These are phyloP conservation scores for Mus spicilegus DNA, from an alignment of 2,113 vertebrate genomes.

Conservation along the genomic window DNA sequence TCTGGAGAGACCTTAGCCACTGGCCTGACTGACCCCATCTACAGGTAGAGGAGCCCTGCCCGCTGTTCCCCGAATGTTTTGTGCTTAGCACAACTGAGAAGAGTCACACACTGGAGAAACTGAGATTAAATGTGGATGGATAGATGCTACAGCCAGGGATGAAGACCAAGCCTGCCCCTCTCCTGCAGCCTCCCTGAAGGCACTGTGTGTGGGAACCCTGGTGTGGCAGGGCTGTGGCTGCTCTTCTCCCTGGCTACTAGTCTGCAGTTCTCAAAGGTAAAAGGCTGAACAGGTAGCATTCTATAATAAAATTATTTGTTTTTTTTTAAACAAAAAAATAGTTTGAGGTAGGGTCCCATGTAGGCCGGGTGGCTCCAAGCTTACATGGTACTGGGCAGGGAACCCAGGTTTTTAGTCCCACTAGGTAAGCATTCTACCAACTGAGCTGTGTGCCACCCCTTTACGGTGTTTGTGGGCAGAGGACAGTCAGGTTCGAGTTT, in stretches of 20 bases:
- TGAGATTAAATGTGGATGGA: neutral
- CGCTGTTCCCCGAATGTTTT: neutral
- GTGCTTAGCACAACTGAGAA: neutral
- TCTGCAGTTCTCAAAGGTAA: conserved; percentile 5
- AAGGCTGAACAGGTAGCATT: neutral
- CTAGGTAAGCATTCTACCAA: neutral
- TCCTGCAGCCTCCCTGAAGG: no score
- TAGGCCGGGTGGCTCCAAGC: neutral
- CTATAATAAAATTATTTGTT: neutral
- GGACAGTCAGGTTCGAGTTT: neutral
- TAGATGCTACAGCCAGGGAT: neutral
- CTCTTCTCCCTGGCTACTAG: neutral
- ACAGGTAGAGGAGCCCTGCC: neutral
- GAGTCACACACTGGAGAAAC: neutral
- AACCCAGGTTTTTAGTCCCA: neutral
- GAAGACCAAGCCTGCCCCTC: neutral
- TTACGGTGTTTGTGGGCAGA: neutral
- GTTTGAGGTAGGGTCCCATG: neutral
- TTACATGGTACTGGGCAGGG: no score
- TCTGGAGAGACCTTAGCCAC: neutral
- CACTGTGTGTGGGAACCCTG: no score
- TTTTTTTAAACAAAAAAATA: neutral
- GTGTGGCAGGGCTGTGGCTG: no score
- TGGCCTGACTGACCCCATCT: neutral
- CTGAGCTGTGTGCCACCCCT: neutral